Evolutionary conservation across 2,797 vertebrate genomes (phyloP), one percentile per base, ranked within the genome.

Genomic region (Melanotaenia parkinsoni): DNA sequence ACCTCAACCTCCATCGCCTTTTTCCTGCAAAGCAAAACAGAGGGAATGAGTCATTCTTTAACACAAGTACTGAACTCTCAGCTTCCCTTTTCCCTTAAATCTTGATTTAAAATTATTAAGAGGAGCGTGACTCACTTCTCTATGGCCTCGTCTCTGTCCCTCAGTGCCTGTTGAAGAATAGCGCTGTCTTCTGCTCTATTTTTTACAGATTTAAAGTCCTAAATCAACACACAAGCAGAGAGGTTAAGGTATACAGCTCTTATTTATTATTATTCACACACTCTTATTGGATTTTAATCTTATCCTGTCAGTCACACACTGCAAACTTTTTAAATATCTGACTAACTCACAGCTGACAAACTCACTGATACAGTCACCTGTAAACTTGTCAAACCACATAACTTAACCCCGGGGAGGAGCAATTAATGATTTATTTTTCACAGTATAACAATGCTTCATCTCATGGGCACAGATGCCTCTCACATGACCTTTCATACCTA

Each of bases 91-190:
- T 1, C 14, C 22, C 22, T 26, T 51, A 18, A 79, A 58, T 77
- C 20, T 67, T 26, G n/a, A 79, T 62, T 75, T 3, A 67, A 56
- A 8, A 40, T 71, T 56, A 45, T 73, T 70, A 50, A 57, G 24
- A 69, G 45, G 16, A 54, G 24, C 28, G 64, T 64, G 63, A 67
- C 95, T 95, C 82, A 96, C 96, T 95, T 96, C 84, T 92, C 93
- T 20, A 96, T 93, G 83, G 96, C 96, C 1, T 96, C 95, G 66
- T 96, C 96, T 81, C 96, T 79, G 84, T 96, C 95, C 35, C 89
- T 66, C 35, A 96, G 86, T 1, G 94, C 94, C 85, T 95, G 95
- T 67, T 95, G 89, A 76, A 96, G 90, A n/a, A 94, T 50, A 28
- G 84, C 70, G 8, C 72, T 80, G 13, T 93, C 90, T 43, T 88